These are phyloP conservation scores for Tenthredo mesomela DNA, from an alignment of 2,888 invertebrate species.

Conservation along the genomic window DNA sequence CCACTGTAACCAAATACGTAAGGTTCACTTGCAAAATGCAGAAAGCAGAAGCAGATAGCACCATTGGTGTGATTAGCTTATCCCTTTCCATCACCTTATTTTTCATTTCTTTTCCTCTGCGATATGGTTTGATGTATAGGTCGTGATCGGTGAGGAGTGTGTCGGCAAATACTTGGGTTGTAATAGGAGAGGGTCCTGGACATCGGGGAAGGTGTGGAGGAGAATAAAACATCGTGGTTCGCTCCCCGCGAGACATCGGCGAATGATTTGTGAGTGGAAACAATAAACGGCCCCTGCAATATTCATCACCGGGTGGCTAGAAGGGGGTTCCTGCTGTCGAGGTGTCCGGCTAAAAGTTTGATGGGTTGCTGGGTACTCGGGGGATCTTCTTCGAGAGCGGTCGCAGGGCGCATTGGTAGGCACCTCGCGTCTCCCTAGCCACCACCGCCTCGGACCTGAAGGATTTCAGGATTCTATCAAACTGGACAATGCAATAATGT, in stretches of 20 bases:
- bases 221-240: constrained; percentile 74
- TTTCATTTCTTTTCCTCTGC: background rate
- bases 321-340: constrained; percentile 54
- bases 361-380: constrained; percentile 75
- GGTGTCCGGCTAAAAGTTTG: constrained; percentile 77
- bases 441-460: constrained; percentile 68
- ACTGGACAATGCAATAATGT: constrained; percentile 61
- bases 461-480: constrained; percentile 78
- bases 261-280: constrained; percentile 77
- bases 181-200: constrained; percentile 39
- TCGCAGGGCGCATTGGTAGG: constrained; percentile 73
- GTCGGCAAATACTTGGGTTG: background rate
- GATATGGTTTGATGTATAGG: background rate
- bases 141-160: background rate
- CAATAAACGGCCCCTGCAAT: constrained; percentile 77
- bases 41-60: background rate
- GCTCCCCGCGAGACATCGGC: constrained; percentile 75
- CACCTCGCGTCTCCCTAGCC: constrained; percentile 68
- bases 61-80: background rate
- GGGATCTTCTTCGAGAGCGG: constrained; percentile 65
- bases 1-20: background rate
- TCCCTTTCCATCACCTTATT: background rate
- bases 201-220: constrained; percentile 47
- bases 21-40: background rate
- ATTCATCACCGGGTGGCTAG: constrained; percentile 70